Evolutionary conservation across 2,797 vertebrate genomes (phyloP).

Genomic region (Coluber constrictor): DNA sequence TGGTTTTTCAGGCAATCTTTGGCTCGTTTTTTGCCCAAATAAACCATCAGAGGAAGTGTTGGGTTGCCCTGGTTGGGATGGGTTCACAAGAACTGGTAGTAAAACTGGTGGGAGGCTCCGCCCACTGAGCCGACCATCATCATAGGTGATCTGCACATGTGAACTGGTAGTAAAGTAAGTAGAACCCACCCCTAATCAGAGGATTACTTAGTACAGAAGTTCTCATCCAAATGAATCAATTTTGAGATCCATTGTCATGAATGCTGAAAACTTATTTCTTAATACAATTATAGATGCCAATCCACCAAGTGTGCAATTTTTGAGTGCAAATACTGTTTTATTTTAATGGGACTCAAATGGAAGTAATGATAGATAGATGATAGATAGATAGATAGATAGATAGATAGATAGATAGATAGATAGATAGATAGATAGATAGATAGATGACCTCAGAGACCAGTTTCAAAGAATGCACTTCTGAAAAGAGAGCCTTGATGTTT

Average conservation of each 20-base stretch:
- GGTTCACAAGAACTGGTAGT: too few species aligned
- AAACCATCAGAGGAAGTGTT: not conserved
- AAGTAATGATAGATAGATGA: not conserved
- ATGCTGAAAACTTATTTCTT: not conserved
- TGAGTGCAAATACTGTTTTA: not conserved
- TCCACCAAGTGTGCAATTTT: not conserved
- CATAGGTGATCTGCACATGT: too few species aligned
- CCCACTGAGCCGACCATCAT: too few species aligned
- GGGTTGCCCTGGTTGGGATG: too few species aligned
- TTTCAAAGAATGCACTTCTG: conserved; percentile 28
- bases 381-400: too few species aligned
- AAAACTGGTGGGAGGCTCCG: too few species aligned
- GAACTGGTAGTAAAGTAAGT: too few species aligned
- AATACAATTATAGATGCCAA: not conserved
- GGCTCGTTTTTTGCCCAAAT: not conserved
- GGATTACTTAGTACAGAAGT: not conserved
- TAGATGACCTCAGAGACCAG: conserved; percentile 19
- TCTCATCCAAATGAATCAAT: not conserved
- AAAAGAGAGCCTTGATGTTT: conserved; percentile 10
- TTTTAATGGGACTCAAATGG: not conserved
- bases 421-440: too few species aligned
- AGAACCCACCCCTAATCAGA: not conserved
- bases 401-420: too few species aligned
- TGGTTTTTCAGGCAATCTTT: not conserved
- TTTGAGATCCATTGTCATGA: not conserved